phyloP scores from a whole-genome alignment of 1,140 invertebrate species.

The Drosophila ficusphila region DNA sequence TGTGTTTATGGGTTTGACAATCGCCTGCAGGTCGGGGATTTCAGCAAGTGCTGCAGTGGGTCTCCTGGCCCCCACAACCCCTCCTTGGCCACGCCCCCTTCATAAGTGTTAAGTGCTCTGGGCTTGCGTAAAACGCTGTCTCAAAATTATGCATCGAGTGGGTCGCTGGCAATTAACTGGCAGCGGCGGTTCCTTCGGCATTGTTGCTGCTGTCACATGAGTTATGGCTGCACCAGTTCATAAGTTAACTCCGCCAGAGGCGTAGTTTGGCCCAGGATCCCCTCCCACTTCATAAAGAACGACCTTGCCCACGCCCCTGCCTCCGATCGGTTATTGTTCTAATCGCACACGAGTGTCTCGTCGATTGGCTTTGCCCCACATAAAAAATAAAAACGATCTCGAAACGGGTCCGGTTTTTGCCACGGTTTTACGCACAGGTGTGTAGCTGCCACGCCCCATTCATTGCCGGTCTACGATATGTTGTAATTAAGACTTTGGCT shows the following conservation, averaged over 20 bases:
- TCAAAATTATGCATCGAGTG: conserved; percentile 33
- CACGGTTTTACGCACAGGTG: conserved; percentile 45
- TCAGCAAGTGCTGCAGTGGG: conserved; percentile 19
- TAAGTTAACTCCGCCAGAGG: conserved; percentile 17
- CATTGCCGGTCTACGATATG: conserved; percentile 11
- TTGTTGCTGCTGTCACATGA: conserved; percentile 26
- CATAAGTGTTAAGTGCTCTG: conserved; percentile 38
- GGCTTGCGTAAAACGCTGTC: conserved; percentile 36
- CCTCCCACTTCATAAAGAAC: background rate
- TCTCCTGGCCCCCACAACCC: background rate
- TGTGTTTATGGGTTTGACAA: conserved; percentile 17
- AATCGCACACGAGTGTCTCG: background rate
- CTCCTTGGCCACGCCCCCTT: background rate
- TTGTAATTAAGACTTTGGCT: conserved; percentile 59
- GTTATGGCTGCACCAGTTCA: conserved; percentile 19
- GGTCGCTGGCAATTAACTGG: conserved; percentile 34
- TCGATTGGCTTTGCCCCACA: conserved; percentile 30
- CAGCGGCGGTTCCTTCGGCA: conserved; percentile 32
- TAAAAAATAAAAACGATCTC: conserved; percentile 20
- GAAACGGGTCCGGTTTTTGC: conserved; percentile 13
- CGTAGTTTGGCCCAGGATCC: background rate
- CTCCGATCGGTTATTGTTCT: conserved; percentile 33
- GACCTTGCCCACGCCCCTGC: conserved; percentile 44
- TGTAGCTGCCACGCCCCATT: conserved; percentile 34
- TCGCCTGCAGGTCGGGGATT: conserved; percentile 45